phyloP scores from a whole-genome alignment of 2,797 vertebrate species.

The Syngnathus acus region DNA sequence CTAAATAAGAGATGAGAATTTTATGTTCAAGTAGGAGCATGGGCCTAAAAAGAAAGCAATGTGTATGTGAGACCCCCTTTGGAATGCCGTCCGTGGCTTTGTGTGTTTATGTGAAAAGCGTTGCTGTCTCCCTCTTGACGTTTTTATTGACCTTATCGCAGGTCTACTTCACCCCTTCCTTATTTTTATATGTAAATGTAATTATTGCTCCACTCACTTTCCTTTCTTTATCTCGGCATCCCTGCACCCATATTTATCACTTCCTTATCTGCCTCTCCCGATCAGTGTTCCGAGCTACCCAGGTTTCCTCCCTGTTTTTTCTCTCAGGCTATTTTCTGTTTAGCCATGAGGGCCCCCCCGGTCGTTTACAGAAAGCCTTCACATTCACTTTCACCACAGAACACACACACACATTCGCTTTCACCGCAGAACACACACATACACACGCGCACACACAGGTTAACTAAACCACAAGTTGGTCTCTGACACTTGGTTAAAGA shows the following conservation, averaged over 20 bases:
- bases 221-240: conserved; percentile 6
- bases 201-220: background rate
- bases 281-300: conserved; percentile 2
- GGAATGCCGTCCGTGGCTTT: conserved; percentile 43
- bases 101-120: conserved; percentile 56
- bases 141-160: conserved; percentile 10
- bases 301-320: conserved; percentile 25
- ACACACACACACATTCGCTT: conserved; percentile 2
- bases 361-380: conserved; percentile 44
- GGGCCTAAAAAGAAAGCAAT: conserved; percentile 15
- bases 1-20: conserved; percentile 26
- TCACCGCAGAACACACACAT: background rate
- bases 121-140: conserved; percentile 46
- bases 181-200: conserved; percentile 12
- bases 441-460: conserved; percentile 5
- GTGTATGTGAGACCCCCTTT: conserved; percentile 25
- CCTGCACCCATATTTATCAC: conserved; percentile 4
- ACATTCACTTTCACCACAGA: conserved; percentile 27
- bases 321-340: conserved; percentile 53
- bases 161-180: background rate
- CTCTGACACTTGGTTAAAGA: conserved; percentile 40
- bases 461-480: conserved; percentile 35
- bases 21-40: conserved; percentile 19
- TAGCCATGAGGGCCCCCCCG: conserved; percentile 45
- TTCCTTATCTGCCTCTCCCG: conserved; percentile 6